Conservation (phyloP, 2,888 invertebrate species). For the Leucophenga montana region DNA sequence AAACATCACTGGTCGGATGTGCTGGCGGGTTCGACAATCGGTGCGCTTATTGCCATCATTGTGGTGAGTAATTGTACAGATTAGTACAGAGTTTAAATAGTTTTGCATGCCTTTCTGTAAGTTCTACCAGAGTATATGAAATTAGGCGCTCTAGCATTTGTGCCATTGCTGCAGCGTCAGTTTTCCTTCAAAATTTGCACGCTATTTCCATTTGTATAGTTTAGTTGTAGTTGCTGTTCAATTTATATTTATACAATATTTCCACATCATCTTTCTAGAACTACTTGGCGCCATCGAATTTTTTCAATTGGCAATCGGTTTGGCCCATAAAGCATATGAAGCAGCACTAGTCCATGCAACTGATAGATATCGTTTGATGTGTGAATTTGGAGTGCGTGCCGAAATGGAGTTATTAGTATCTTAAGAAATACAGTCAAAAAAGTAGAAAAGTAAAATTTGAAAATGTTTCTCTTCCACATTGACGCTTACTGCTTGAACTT, state of each 20-base stretch:
- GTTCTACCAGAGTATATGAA: no score
- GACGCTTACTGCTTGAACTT: neutral
- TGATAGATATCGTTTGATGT: neutral
- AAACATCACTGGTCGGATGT: slow-evolving; percentile 99
- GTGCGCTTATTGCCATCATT: slow-evolving; percentile 79
- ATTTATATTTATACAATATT: slow-evolving; percentile 33
- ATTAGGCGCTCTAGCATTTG: neutral
- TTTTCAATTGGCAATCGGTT: slow-evolving; percentile 70
- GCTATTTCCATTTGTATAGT: no score
- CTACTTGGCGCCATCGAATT: slow-evolving; percentile 64
- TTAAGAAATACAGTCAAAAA: no score
- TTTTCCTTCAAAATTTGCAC: no score
- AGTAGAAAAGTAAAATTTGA: no score
- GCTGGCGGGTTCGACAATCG: slow-evolving; percentile 84
- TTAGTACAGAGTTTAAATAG: no score
- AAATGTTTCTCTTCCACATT: no score
- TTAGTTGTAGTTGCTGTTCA: neutral
- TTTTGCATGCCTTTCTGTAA: no score
- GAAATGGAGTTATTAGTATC: no score
- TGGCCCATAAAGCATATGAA: slow-evolving; percentile 56
- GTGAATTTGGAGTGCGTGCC: no score
- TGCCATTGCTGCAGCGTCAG: slow-evolving; percentile 4
- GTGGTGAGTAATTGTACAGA: slow-evolving; percentile 76
- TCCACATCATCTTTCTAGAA: slow-evolving; percentile 66
- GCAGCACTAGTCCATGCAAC: slow-evolving; percentile 27